Evolutionary conservation across 2,797 vertebrate genomes (phyloP).

Genomic region (Peromyscus melanophrys): DNA sequence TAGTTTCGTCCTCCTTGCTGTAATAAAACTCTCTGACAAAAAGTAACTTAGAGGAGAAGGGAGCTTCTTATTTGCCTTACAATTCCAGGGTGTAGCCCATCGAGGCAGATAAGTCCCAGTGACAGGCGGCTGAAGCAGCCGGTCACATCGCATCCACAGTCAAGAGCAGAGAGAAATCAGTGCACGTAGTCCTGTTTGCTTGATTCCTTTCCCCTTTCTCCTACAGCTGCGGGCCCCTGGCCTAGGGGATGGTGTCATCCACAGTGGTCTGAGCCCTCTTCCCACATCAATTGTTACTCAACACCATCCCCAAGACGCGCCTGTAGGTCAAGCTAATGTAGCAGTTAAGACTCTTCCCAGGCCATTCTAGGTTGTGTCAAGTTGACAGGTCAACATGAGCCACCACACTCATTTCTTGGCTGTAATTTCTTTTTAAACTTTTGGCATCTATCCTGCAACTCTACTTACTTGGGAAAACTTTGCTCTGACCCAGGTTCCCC

Average conservation of each 20-base stretch:
- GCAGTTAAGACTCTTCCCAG: not conserved
- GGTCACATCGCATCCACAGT: not conserved
- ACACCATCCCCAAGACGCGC: no score
- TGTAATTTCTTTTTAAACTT: slow-evolving; percentile 24
- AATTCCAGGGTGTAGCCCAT: not conserved
- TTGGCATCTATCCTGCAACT: slow-evolving; percentile 8
- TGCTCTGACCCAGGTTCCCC: not conserved
- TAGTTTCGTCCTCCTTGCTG: not conserved
- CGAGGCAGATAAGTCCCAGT: no score
- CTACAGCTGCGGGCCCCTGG: no score
- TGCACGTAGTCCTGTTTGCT: not conserved
- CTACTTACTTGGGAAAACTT: slow-evolving; percentile 36
- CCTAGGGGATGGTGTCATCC: not conserved
- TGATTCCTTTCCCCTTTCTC: not conserved
- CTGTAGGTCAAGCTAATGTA: not conserved
- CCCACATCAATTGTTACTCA: not conserved
- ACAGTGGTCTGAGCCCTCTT: not conserved
- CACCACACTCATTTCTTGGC: slow-evolving; percentile 5
- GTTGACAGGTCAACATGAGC: not conserved
- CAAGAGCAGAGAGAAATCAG: not conserved
- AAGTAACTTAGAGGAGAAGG: not conserved
- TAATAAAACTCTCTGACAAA: not conserved
- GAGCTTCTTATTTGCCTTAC: not conserved
- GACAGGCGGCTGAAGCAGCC: no score
- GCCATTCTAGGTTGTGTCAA: not conserved